These are phyloP conservation scores for Rhabdomys dilectus DNA, from an alignment of 2,113 vertebrate species.

Conservation along the genomic window DNA sequence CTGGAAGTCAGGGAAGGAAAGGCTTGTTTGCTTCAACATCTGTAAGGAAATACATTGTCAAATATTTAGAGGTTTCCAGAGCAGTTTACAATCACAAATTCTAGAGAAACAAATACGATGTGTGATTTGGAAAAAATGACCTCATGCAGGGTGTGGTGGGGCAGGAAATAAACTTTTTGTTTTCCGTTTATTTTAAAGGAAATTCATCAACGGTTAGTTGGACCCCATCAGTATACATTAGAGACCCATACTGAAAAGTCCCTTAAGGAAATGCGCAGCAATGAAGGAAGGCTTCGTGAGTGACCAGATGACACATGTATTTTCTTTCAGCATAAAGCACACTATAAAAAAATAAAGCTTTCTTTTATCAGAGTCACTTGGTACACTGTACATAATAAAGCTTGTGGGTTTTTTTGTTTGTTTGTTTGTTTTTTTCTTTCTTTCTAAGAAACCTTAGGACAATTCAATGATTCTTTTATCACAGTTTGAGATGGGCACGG, in stretches of 20 bases:
- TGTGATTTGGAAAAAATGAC: constrained; percentile 65
- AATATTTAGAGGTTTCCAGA: constrained; percentile 70
- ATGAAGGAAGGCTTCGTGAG: constrained; percentile 41
- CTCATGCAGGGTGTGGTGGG: constrained; percentile 58
- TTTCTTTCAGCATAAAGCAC: not conserved
- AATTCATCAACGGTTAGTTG: constrained; percentile 61
- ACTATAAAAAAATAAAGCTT: not conserved
- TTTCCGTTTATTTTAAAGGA: constrained; percentile 58
- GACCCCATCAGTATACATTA: constrained; percentile 17
- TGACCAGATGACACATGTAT: not conserved
- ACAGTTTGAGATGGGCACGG: not conserved
- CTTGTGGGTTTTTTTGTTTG: not conserved
- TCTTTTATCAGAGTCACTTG: not conserved
- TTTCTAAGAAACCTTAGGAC: not conserved
- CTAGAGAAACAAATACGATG: constrained; percentile 70
- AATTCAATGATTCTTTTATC: not conserved
- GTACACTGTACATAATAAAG: not conserved
- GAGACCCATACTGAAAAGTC: not conserved
- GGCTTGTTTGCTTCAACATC: constrained; percentile 64
- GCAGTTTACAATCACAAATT: constrained; percentile 40
- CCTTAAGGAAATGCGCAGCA: constrained; percentile 64
- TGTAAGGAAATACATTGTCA: constrained; percentile 74
- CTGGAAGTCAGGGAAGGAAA: constrained; percentile 67
- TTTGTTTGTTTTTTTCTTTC: not conserved
- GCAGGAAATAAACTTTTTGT: constrained; percentile 7